Evolutionary conservation across 2,113 vertebrate genomes (phyloP), one percentile per base, ranked within the genome.

Genomic region (Psammodynastes pulverulentus): DNA sequence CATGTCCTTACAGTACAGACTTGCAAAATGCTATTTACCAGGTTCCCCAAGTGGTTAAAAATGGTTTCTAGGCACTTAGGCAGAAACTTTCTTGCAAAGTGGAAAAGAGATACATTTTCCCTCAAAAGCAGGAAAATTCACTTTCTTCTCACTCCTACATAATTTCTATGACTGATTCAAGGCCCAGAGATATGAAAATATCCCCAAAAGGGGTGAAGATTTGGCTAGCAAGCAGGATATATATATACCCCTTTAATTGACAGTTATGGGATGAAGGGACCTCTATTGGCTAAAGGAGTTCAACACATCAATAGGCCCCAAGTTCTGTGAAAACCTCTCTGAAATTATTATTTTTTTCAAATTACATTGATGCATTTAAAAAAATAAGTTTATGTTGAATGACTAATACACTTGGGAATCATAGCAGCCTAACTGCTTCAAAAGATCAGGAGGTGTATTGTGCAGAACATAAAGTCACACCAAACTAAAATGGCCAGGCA

Each of bases 341-440:
- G 86, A 95, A 49, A 19, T 3, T 49, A 92, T 21, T 49, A 94
- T 90, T 88, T n/a, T 46, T 95, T 90, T 79, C 39, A 87, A 52
- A 89, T 43, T 15, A 24, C 13, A 49, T 26, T 88, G 54, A 89
- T 93, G 95, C 91, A 93, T 26, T 94, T 89, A 93, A 93, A 91
- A 53, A 94, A 94, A 91, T 79, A 8, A 6, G 29, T 88, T 88
- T 34, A 34, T 43, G 90, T 91, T 26, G 67, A 88, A 52, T 29
- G 1, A 91, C 91, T 89, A 92, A 91, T 39, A 91, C 34, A 39
- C 67, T 92, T 53, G 49, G 93, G 91, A 62, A 9, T 89, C 91
- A 92, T 26, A 94, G 84, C 84, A 93, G 39, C 39, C 51, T 86
- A 21, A 51, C 79, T 86, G 45, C 23, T 91, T 91, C 67, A 92